A percentile compares a stretch with the other conserved stretches of the same genome.
Conservation (phyloP, 2,888 invertebrate species). For the Pyralis farinalis region DNA sequence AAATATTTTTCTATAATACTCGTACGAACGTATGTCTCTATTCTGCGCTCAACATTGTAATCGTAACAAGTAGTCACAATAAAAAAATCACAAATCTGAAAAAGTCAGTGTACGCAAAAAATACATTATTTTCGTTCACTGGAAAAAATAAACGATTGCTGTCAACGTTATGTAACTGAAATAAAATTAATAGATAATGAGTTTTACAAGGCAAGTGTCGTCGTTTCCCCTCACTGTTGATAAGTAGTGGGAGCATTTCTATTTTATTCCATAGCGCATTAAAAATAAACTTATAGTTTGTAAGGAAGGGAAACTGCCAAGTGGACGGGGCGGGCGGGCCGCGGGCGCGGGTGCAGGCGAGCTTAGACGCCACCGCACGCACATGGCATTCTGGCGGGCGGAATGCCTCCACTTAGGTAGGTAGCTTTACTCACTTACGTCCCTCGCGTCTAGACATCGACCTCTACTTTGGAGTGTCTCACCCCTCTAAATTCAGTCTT, state of each 20-base stretch:
- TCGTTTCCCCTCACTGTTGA: slow-evolving; percentile 7
- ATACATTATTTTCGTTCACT: too few relatives aligned
- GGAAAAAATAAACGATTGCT: too few relatives aligned
- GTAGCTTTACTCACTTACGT: slow-evolving; percentile 62
- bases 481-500: slow-evolving; percentile 49
- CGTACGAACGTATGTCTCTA: too few relatives aligned
- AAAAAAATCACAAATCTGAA: too few relatives aligned
- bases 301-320: slow-evolving; percentile 29
- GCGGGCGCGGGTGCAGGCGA: slow-evolving; percentile 14
- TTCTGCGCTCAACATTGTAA: too few relatives aligned
- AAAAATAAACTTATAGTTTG: slow-evolving; percentile 35
- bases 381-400: slow-evolving; percentile 41
- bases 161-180: too few relatives aligned
- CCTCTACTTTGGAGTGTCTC: slow-evolving; percentile 29
- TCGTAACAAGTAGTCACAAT: too few relatives aligned
- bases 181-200: too few relatives aligned
- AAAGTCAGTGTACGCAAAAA: too few relatives aligned
- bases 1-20: too few relatives aligned
- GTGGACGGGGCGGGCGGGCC: slow-evolving; percentile 2
- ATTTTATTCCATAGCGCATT: slow-evolving; percentile 23
- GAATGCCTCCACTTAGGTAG: slow-evolving; percentile 54
- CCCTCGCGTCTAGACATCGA: slow-evolving; percentile 70
- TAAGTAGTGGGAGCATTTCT: slow-evolving; percentile 11
- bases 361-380: slow-evolving; percentile 28
- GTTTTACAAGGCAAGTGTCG: neutral